Conservation (phyloP, 2,888 invertebrate genomes). For the Melieria picta region DNA sequence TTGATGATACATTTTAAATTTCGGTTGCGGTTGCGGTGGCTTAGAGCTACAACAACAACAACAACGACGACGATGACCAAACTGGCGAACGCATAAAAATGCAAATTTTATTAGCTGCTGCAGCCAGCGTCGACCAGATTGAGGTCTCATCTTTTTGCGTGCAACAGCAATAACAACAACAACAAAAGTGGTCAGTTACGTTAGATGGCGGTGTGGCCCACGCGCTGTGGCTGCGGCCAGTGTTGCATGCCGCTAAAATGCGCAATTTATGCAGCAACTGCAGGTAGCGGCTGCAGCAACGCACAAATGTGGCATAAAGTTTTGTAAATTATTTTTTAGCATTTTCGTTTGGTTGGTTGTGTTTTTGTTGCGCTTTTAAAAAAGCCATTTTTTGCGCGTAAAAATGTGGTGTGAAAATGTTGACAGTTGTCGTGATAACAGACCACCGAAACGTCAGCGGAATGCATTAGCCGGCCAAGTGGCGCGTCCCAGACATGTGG, state of each 20-base stretch:
- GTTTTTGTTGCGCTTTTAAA: background rate
- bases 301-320: constrained; percentile 22
- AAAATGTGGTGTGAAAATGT: constrained; percentile 25
- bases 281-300: constrained; percentile 11
- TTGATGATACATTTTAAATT: background rate
- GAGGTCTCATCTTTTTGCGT: too few species aligned
- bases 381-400: background rate
- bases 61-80: too few species aligned
- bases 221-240: background rate
- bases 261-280: constrained; percentile 24
- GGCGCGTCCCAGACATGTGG: too few species aligned
- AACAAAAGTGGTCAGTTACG: too few species aligned
- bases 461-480: too few species aligned
- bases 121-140: too few species aligned
- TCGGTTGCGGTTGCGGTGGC: background rate
- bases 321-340: constrained; percentile 11
- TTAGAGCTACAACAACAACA: too few species aligned
- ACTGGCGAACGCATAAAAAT: constrained; percentile 12
- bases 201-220: too few species aligned
- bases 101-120: constrained; percentile 25
- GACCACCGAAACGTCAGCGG: too few species aligned
- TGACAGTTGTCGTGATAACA: constrained; percentile 24
- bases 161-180: too few species aligned
- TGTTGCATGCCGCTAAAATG: constrained; percentile 6
- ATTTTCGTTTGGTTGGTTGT: background rate